Percentiles rank a stretch among this genome's conserved stretches.
These are phyloP conservation scores for Apostichopus parvimensis DNA, from an alignment of 35 echinoderm and acorn worm genomes.

Conservation along the genomic window DNA sequence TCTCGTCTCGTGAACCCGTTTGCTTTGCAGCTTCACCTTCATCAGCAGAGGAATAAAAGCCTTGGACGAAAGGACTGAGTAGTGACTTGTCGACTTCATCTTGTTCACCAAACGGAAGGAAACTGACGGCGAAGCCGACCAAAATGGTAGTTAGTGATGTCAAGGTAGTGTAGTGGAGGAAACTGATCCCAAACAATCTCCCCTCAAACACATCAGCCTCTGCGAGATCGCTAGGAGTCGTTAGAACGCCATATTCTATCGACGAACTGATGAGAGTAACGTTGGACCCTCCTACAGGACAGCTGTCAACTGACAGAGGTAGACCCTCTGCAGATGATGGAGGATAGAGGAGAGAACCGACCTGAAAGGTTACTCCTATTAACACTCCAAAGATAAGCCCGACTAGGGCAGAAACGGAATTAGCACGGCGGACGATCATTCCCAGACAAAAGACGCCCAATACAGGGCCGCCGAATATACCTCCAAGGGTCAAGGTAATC, in stretches of 20 bases:
- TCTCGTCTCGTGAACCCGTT: not conserved
- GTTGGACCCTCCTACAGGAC: not conserved
- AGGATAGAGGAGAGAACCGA: not conserved
- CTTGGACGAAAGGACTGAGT: conserved; percentile 15
- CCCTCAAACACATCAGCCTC: not conserved
- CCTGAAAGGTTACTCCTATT: conserved; percentile 17
- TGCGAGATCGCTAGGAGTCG: not conserved
- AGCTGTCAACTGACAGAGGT: conserved; percentile 15
- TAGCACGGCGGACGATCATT: conserved; percentile 25
- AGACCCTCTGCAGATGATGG: not conserved
- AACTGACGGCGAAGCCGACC: not conserved
- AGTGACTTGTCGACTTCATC: conserved; percentile 1
- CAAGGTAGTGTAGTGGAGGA: conserved; percentile 11
- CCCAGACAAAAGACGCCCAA: conserved; percentile 39
- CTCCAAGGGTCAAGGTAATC: not conserved
- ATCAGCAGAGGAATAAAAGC: not conserved
- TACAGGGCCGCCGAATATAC: conserved; percentile 15
- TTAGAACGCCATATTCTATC: not conserved
- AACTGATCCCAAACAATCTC: conserved; percentile 35
- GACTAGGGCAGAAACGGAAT: not conserved
- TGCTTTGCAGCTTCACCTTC: not conserved
- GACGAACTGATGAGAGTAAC: not conserved
- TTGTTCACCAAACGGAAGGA: not conserved
- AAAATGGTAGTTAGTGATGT: conserved; percentile 25
- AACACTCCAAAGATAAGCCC: conserved; percentile 16